Conservation (phyloP, 2,113 vertebrate species). For the Gracilinanus agilis region DNA sequence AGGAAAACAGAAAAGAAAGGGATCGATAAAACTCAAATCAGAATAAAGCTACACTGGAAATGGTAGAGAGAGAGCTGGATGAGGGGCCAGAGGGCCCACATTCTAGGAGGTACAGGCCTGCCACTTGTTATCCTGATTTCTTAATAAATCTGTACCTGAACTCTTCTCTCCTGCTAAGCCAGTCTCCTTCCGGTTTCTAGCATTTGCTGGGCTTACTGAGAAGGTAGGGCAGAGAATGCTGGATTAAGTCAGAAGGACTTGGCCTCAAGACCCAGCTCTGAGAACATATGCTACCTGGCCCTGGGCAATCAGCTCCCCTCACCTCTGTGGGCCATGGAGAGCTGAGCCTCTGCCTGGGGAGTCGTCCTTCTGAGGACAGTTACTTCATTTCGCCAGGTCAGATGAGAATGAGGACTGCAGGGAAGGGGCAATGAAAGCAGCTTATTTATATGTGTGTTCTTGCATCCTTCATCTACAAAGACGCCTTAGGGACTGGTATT, state of each 20-base stretch:
- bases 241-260: neutral
- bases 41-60: no score
- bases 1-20: no score
- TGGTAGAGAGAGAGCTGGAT: neutral
- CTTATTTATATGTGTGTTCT: neutral
- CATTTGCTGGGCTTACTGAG: neutral
- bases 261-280: neutral
- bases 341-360: neutral
- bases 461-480: neutral
- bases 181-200: neutral
- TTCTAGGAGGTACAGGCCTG: neutral
- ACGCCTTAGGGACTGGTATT: neutral
- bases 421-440: neutral
- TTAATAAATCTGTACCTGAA: neutral
- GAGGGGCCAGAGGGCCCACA: neutral
- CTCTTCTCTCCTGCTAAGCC: neutral
- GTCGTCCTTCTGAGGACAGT: neutral
- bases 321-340: rapidly evolving
- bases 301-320: neutral
- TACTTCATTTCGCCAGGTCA: neutral
- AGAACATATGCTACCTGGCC: no score
- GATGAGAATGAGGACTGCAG: neutral
- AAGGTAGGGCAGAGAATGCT: neutral
- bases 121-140: neutral
- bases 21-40: no score